These are phyloP conservation scores for Mormyrops attenuatus DNA, from an alignment of 2,797 vertebrate species.

Conservation along the genomic window DNA sequence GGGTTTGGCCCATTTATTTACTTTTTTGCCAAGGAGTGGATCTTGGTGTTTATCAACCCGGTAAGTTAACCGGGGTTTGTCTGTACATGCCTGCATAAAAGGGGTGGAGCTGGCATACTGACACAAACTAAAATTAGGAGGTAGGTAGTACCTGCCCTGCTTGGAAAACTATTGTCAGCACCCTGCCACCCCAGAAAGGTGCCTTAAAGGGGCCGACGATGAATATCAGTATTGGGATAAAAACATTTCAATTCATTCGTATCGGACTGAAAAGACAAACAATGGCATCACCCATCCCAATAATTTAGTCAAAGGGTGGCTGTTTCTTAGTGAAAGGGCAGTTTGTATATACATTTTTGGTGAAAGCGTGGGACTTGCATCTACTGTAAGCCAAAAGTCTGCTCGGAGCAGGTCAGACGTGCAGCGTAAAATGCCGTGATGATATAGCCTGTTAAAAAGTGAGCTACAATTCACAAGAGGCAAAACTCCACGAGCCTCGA, in stretches of 20 bases:
- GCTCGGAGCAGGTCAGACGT: neutral
- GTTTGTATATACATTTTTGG: neutral
- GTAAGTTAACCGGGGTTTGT: neutral
- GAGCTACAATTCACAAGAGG: neutral
- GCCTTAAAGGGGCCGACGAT: neutral
- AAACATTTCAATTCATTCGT: neutral
- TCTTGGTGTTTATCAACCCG: neutral
- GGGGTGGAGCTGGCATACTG: neutral
- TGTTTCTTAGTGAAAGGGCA: neutral
- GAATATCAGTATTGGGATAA: neutral
- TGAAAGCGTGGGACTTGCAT: neutral
- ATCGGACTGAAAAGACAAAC: neutral
- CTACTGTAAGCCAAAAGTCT: neutral
- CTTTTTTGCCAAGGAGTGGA: neutral
- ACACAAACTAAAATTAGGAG: neutral
- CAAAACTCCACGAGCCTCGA: neutral
- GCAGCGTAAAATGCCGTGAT: neutral
- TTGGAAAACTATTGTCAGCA: neutral
- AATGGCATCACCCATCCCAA: neutral
- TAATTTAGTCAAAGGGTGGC: neutral
- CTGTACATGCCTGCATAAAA: neutral
- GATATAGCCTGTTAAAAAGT: neutral
- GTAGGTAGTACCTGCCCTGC: neutral
- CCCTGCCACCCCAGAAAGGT: neutral
- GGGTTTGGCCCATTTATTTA: neutral